phyloP scores from a whole-genome alignment of 1,140 invertebrate species.

The Trichonephila clavata region DNA sequence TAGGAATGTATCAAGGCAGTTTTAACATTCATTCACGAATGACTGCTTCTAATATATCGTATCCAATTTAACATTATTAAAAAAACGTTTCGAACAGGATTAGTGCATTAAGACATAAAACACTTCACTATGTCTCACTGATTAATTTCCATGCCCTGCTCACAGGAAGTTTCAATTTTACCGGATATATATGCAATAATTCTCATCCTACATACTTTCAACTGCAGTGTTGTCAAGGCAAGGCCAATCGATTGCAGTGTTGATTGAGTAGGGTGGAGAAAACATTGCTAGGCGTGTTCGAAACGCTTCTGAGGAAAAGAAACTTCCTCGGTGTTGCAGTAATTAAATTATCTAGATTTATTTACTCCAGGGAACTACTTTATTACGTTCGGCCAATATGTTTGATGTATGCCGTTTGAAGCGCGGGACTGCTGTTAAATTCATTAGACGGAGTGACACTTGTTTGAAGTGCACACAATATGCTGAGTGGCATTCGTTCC shows the following conservation, averaged over 20 bases:
- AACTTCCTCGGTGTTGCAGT: slow-evolving; percentile 41
- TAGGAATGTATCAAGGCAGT: too few species aligned
- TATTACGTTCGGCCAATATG: background rate
- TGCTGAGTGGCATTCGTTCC: slow-evolving; percentile 11
- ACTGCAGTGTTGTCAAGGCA: background rate
- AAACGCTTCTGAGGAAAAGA: slow-evolving; percentile 29
- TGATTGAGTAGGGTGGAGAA: background rate
- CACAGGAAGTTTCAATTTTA: background rate
- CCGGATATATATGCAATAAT: background rate
- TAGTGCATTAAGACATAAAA: too few species aligned
- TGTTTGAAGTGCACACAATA: slow-evolving; percentile 50
- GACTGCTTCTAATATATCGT: too few species aligned
- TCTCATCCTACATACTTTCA: background rate
- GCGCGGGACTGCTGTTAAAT: slow-evolving; percentile 28
- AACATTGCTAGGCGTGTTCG: background rate
- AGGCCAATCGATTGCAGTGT: background rate
- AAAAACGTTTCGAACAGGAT: too few species aligned
- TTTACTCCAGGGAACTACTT: slow-evolving; percentile 51
- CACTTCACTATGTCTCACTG: too few species aligned
- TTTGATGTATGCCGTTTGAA: slow-evolving; percentile 61
- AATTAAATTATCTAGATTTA: slow-evolving; percentile 60
- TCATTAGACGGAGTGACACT: slow-evolving; percentile 63
- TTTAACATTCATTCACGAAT: too few species aligned
- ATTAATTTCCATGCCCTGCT: too few species aligned
- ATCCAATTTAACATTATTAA: too few species aligned